Conservation (phyloP, 2,113 vertebrate species). For the Aix galericulata region DNA sequence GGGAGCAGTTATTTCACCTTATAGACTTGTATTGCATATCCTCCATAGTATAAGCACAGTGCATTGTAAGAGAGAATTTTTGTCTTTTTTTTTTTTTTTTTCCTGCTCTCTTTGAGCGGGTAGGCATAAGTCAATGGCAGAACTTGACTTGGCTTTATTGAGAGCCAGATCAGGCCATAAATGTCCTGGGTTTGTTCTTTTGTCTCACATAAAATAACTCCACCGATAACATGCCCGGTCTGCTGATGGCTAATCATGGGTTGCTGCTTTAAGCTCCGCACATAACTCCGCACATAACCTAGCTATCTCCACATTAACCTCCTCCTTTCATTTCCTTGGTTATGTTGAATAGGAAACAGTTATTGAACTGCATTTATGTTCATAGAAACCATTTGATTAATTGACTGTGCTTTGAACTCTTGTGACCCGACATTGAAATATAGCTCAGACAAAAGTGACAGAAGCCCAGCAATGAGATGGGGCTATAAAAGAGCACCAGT, state of each 20-base stretch:
- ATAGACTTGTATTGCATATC: not conserved
- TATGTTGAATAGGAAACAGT: conserved; percentile 12
- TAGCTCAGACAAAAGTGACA: conserved; percentile 36
- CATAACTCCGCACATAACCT: not conserved
- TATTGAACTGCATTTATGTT: conserved; percentile 21
- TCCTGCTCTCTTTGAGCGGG: conserved; percentile 1
- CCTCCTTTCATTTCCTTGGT: conserved; percentile 34
- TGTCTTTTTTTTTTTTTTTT: not conserved
- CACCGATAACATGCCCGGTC: not conserved
- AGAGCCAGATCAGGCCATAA: conserved; percentile 38
- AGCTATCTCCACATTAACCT: conserved; percentile 2
- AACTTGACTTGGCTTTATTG: conserved; percentile 16
- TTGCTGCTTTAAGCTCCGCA: not conserved
- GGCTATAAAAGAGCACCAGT: conserved; percentile 10
- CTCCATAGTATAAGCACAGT: not conserved
- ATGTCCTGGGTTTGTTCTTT: conserved; percentile 12
- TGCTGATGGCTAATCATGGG: conserved; percentile 1
- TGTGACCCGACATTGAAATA: conserved; percentile 34
- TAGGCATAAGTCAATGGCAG: conserved; percentile 1
- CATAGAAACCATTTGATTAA: conserved; percentile 48
- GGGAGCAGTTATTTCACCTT: not conserved
- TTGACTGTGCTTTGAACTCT: conserved; percentile 42
- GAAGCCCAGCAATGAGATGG: not conserved
- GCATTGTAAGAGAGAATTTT: not conserved
- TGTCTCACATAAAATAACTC: conserved; percentile 16